Percentiles rank a stretch among this genome's conserved stretches.
Conservation (phyloP, 2,113 vertebrate species). For the Ophiodon elongatus region DNA sequence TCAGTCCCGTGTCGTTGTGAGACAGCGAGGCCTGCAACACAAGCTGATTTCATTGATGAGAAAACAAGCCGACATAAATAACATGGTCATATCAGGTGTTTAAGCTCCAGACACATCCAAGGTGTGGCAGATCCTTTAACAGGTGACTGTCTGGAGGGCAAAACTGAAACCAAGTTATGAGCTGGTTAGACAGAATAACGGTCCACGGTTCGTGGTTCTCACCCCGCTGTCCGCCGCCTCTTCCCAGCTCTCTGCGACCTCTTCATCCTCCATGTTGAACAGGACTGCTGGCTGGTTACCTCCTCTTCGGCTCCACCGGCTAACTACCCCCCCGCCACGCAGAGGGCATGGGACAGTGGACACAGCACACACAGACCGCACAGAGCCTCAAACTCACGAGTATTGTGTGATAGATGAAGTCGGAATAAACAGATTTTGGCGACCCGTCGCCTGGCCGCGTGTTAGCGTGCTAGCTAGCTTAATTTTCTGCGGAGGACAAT, state of each 20-base stretch:
- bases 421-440: background rate
- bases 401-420: background rate
- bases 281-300: slow-evolving; percentile 34
- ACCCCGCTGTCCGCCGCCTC: slow-evolving; percentile 95
- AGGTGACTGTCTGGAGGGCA: no score
- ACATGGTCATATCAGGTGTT: background rate
- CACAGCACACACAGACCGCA: background rate
- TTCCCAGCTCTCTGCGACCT: slow-evolving; percentile 95
- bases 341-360: background rate
- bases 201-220: slow-evolving; percentile 56
- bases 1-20: background rate
- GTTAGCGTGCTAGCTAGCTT: slow-evolving; percentile 67
- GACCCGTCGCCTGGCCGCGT: slow-evolving; percentile 29
- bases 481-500: background rate
- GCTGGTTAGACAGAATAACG: background rate
- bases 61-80: slow-evolving; percentile 2
- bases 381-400: background rate
- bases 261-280: slow-evolving; percentile 94
- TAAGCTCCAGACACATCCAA: background rate
- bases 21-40: slow-evolving; percentile 42
- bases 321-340: slow-evolving; percentile 31
- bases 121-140: background rate
- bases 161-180: background rate
- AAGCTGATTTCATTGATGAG: background rate
- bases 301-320: slow-evolving; percentile 39